phyloP scores from a whole-genome alignment of 2,888 invertebrate genomes.

The Physocephala rufipes region DNA sequence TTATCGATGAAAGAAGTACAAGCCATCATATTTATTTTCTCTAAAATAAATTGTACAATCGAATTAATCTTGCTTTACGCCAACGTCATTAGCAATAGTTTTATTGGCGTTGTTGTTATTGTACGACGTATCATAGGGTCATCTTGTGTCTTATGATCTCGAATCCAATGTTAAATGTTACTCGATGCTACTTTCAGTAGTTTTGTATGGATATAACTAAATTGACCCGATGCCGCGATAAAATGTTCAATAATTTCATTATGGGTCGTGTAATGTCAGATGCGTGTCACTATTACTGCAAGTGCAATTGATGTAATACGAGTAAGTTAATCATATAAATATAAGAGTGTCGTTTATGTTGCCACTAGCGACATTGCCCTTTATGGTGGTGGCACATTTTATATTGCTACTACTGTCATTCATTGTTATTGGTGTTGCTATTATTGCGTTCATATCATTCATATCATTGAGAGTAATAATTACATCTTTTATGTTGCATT shows the following conservation, averaged over 20 bases:
- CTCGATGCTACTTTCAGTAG: too few species aligned
- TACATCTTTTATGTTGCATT: conserved; percentile 4
- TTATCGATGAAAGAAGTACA: too few species aligned
- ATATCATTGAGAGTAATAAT: background rate
- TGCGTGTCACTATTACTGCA: conserved; percentile 10
- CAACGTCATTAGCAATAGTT: background rate
- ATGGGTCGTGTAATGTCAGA: conserved; percentile 24
- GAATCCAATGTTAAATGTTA: too few species aligned
- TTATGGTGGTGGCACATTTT: too few species aligned
- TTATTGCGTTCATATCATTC: background rate
- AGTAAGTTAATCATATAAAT: too few species aligned
- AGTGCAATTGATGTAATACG: background rate
- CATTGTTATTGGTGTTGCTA: background rate
- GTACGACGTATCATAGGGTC: background rate
- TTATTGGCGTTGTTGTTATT: background rate
- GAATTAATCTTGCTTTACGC: background rate
- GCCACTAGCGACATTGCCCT: too few species aligned
- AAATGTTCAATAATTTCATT: conserved; percentile 28
- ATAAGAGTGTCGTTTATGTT: too few species aligned
- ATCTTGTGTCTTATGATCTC: too few species aligned
- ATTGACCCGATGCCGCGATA: conserved; percentile 26
- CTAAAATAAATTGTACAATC: background rate
- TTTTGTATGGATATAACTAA: background rate
- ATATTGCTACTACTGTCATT: background rate
- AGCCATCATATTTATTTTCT: background rate